A percentile compares a stretch with the other conserved stretches of the same genome.
phyloP scores from a whole-genome alignment of 2,888 invertebrate species.

The Drosophila villosipedis region DNA sequence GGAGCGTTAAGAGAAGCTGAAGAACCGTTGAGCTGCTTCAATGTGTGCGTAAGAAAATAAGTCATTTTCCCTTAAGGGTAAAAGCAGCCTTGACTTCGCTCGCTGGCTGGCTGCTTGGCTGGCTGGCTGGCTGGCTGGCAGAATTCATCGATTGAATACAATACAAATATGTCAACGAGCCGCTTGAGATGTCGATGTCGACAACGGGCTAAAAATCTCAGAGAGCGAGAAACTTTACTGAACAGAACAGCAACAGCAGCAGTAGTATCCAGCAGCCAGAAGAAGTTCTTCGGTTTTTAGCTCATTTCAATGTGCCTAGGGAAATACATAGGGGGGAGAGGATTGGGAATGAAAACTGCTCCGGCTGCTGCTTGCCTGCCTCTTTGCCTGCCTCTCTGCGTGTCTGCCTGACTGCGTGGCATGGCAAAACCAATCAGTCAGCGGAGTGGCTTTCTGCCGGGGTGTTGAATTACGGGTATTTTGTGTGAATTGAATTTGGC shows the following conservation, averaged over 20 bases:
- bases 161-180: conserved; percentile 82
- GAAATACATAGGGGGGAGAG: conserved; percentile 8
- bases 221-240: conserved; percentile 55
- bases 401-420: conserved; percentile 2
- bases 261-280: neutral
- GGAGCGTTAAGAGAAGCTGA: conserved; percentile 8
- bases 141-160: conserved; percentile 81
- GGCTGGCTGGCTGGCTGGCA: conserved; percentile 31
- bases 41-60: conserved; percentile 82
- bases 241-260: conserved; percentile 1
- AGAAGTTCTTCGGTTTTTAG: conserved; percentile 42
- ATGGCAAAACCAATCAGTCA: conserved; percentile 77
- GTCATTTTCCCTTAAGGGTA: conserved; percentile 79
- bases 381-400: neutral
- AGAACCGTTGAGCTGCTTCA: conserved; percentile 52
- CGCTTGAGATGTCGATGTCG: conserved; percentile 77
- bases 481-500: conserved; percentile 81
- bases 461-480: conserved; percentile 81
- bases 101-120: conserved; percentile 28
- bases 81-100: conserved; percentile 36
- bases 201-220: conserved; percentile 62
- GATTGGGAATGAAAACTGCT: conserved; percentile 16
- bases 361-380: conserved; percentile 2
- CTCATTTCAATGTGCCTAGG: conserved; percentile 76
- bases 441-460: conserved; percentile 71